Evolutionary conservation across 2,797 vertebrate genomes (phyloP), one percentile per base, ranked within the genome.

Genomic region (Discoglossus pictus): DNA sequence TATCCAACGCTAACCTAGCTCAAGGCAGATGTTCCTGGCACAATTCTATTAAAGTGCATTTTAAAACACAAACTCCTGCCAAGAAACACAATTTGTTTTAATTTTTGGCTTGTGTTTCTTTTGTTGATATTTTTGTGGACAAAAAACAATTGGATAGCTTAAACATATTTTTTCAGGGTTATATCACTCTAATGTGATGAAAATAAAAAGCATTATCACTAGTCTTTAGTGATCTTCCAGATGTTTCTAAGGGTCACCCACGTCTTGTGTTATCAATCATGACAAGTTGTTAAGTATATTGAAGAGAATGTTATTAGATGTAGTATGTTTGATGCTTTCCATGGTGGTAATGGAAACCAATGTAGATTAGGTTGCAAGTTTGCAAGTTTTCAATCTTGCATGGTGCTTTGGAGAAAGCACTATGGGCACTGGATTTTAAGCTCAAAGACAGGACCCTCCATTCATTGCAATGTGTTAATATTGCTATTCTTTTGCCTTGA

Each of bases 1-100:
- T 75, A 55, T 60, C 64, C 73, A 73, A 60, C 51, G 56, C 59
- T 53, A 70, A 65, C 40, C 60, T 71, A 72, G 65, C 55, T 73
- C 34, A 63, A 62, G 71, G 75, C 81, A 87, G 81, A 86, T 87
- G 82, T 82, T 83, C 74, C 72, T 76, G 60, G 69, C 72, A 83
- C 68, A 75, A 80, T 66, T 65, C 51, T 79, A 67, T 62, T 65
- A 55, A 74, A 76, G 64, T 8, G 1, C 54, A 75, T 73, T 67
- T 72, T 59, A 77, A 81, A 79, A n/a, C 34, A 48, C 74, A 23
- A 62, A 62, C 40, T 3, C 13, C 40, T 82, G 70, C 72, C 75
- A 83, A n/a, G 25, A 39, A 78, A 72, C 71, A 50, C 73, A 58
- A 46, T 13, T 70, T 61, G 2, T 35, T 82, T 78, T 78, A n/a